Percentiles rank a stretch among this genome's conserved stretches.
These are phyloP conservation scores for Rhingia campestris DNA, from an alignment of 2,888 invertebrate genomes.

Conservation along the genomic window DNA sequence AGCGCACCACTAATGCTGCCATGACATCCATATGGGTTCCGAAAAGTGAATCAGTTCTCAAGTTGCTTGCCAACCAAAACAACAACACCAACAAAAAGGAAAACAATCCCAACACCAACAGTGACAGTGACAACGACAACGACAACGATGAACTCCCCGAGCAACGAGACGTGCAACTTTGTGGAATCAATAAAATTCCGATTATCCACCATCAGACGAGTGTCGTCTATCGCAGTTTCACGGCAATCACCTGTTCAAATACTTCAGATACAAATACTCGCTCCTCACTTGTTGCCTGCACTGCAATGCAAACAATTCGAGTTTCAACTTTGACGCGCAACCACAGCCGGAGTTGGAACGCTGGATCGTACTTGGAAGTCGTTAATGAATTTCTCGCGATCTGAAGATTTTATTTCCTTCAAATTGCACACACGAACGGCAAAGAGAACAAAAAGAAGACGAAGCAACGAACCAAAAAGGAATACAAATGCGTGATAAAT, in stretches of 20 bases:
- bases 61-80: conserved; percentile 38
- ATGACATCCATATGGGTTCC: conserved; percentile 52
- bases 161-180: conserved; percentile 28
- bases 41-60: conserved; percentile 67
- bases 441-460: conserved; percentile 13
- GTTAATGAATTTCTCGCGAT: conserved; percentile 68
- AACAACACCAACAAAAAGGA: not conserved
- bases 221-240: conserved; percentile 59
- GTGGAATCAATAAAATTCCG: conserved; percentile 70
- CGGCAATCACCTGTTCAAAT: conserved; percentile 72
- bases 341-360: not conserved
- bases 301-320: conserved; percentile 54
- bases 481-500: conserved; percentile 59
- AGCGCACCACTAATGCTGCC: conserved; percentile 57
- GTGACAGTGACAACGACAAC: not conserved
- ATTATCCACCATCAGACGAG: conserved; percentile 53
- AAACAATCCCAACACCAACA: too few relatives aligned
- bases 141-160: conserved; percentile 1
- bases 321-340: conserved; percentile 23
- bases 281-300: conserved; percentile 30
- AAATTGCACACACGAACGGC: conserved; percentile 28
- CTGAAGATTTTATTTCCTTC: conserved; percentile 39
- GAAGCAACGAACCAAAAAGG: not conserved
- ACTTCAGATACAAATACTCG: conserved; percentile 47
- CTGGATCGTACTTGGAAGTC: conserved; percentile 51